Evolutionary conservation across 92 coral and sea anemone species (phyloP), one percentile per base, ranked within the genome.

Genomic region (Zoanthus sociatus): DNA sequence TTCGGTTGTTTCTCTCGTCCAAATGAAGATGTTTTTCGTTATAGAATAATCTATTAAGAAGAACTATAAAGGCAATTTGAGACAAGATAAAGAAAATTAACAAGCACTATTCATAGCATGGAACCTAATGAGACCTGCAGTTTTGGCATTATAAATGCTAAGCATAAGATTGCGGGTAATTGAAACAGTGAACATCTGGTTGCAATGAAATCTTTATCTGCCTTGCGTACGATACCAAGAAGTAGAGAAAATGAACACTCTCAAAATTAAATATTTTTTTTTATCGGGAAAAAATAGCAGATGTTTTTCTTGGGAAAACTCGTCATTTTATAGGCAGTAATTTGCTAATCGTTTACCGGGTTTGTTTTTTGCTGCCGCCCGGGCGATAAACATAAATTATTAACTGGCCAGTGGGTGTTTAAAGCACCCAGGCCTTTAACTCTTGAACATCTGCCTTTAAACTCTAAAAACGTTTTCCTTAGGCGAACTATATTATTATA

Each of bases 111-210:
- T 79, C 67, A 42, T 48, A 63, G 84, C 84, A 60, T 63, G 84
- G 42, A 81, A 81, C 42, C 75, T 31, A n/a, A 21, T 12, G 20
- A n/a, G 73, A 81, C 85, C 85, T 81, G 85, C 85, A 81, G 75
- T 18, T 81, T 78, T 81, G 85, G 74, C 60, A 16, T 81, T 46
- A 46, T 66, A 81, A 47, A 15, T 46, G 61, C 45, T 64, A 68
- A 13, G 74, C 56, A 81, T 44, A 46, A 64, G 66, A 18, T 20
- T 81, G 85, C 60, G 44, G 73, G 75, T 64, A 42, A 66, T 18
- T 47, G 20, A 6, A 37, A 9, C 30, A 30, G 4, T 17, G 79
- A 48, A 50, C 61, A 76, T 50, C 64, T 76, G 46, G 55, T 50
- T 54, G 68, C n/a, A 53, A 18, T 26, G 47, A 55, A 12, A 32